Evolutionary conservation across 2,113 vertebrate species (phyloP), one percentile per base, ranked within the genome.

Genomic region (Polyodon spathula): DNA sequence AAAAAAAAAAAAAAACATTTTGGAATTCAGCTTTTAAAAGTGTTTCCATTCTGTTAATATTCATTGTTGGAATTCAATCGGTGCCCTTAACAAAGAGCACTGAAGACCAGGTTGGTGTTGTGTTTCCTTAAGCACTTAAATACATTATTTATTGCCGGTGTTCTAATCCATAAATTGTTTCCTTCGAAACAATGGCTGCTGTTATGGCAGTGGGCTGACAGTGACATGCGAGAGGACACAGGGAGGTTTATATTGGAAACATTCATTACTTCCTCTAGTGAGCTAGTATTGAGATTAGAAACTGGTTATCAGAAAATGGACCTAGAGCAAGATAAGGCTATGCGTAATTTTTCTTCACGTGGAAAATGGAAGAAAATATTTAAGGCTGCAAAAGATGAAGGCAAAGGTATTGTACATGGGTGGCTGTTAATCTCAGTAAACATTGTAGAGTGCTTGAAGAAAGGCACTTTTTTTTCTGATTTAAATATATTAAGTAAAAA

Each of bases 121-220:
- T 54, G 64, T 94, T 92, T 78, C 82, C 62, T 64, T 72, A 76
- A 74, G 65, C 66, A 66, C 66, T 73, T 72, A 67, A 75, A 70
- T 97, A 75, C 89, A 97, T 96, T 92, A 95, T 97, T 97, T 83
- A 96, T 82, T 70, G 70, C 63, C 4, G 66, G 82, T 87, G 79
- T 91, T 87, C 56, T 66, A 58, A 61, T 84, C 70, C 76, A 79
- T 73, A 77, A 74, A 70, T 66, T 72, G 69, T 71, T 52, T 69
- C 62, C 60, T 67, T 59, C 53, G 58, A 40, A 63, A 66, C 59
- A 63, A 56, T 17, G 56, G 63, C 53, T 59, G 42, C 50, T 59
- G 8, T 63, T 60, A 54, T n/a, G 48, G 62, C 15, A 27, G 58
- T 39, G 40, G 66, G 37, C 58, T 43, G 15, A 56, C 11, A 48